These are phyloP conservation scores for Limnephilus marmoratus DNA, from an alignment of 2,888 invertebrate genomes.

Conservation along the genomic window DNA sequence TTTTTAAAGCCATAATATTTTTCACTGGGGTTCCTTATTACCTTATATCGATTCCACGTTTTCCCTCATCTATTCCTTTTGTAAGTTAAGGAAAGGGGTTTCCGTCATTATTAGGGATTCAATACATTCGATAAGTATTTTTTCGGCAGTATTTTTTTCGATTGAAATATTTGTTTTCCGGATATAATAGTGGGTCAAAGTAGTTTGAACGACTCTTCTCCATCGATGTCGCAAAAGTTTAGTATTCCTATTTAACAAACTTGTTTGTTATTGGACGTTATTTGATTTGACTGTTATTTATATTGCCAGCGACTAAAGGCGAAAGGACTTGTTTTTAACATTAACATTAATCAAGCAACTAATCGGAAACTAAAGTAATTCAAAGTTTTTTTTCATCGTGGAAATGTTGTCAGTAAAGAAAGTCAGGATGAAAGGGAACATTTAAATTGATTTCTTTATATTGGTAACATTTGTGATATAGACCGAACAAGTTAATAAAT, in stretches of 20 bases:
- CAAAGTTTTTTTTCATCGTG: conserved; percentile 51
- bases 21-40: no score
- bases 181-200: conserved; percentile 4
- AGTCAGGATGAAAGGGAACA: not conserved
- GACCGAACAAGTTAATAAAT: not conserved
- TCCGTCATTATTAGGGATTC: not conserved
- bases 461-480: conserved; percentile 1
- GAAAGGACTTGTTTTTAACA: conserved; percentile 65
- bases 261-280: conserved; percentile 46
- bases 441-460: conserved; percentile 32
- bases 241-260: conserved; percentile 7
- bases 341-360: conserved; percentile 64
- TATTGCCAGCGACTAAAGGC: conserved; percentile 62
- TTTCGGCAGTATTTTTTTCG: conserved; percentile 4
- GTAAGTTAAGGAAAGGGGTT: not conserved
- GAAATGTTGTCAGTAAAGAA: not conserved
- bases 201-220: conserved; percentile 5
- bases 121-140: not conserved
- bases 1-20: no score
- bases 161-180: conserved; percentile 36
- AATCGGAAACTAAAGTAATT: conserved; percentile 65
- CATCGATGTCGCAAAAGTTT: conserved; percentile 19
- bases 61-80: not conserved
- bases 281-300: conserved; percentile 57
- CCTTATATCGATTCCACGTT: not conserved